These are phyloP conservation scores for Apoderus coryli DNA, from an alignment of 2,888 invertebrate species.

Conservation along the genomic window DNA sequence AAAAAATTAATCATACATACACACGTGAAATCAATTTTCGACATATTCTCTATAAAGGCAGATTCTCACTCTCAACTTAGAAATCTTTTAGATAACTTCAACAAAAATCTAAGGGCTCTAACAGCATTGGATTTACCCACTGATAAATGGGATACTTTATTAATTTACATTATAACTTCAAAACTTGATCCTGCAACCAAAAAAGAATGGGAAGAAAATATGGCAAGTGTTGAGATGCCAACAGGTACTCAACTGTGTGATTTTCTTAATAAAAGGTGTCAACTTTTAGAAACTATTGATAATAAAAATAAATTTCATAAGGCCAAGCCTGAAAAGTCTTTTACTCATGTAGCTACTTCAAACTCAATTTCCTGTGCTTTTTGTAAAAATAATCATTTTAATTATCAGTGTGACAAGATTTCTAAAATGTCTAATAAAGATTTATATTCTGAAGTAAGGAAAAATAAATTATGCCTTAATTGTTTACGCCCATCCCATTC, in stretches of 20 bases:
- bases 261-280: constrained; percentile 6
- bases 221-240: constrained; percentile 1
- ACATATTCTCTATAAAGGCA: constrained; percentile 7
- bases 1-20: constrained; percentile 8
- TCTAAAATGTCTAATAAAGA: neutral
- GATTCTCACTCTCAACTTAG: constrained; percentile 9
- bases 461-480: constrained; percentile 6
- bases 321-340: neutral
- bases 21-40: constrained; percentile 10
- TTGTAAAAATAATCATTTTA: constrained; percentile 4
- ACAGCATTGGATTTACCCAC: constrained; percentile 6
- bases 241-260: constrained; percentile 3
- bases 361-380: constrained; percentile 1
- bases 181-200: constrained; percentile 10
- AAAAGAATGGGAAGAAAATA: constrained; percentile 7
- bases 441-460: constrained; percentile 4
- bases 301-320: neutral
- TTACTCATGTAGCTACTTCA: neutral
- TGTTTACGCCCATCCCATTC: constrained; percentile 4
- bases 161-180: constrained; percentile 9
- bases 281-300: constrained; percentile 1
- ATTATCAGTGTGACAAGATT: constrained; percentile 5
- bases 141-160: constrained; percentile 8
- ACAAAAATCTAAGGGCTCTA: constrained; percentile 8
- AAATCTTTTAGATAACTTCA: constrained; percentile 10